These are phyloP conservation scores for Tyto alba DNA, from an alignment of 2,113 vertebrate genomes.

Conservation along the genomic window DNA sequence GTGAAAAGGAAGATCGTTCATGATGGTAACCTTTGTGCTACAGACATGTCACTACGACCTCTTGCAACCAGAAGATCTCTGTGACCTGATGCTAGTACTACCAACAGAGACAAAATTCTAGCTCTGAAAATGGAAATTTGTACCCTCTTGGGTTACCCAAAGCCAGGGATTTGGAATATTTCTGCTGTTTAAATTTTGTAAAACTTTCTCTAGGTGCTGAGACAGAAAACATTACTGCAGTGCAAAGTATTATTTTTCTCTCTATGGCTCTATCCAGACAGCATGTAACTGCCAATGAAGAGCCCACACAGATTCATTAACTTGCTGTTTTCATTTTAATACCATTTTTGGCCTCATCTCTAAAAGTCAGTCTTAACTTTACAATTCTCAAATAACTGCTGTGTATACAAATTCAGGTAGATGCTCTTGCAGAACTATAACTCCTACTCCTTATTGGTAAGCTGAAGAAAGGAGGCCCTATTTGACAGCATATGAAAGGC, in stretches of 20 bases:
- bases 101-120: background rate
- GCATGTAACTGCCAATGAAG: background rate
- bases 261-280: background rate
- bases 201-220: background rate
- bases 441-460: background rate
- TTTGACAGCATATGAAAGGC: background rate
- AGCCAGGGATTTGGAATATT: background rate
- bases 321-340: slow-evolving; percentile 1
- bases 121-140: background rate
- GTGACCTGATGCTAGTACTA: background rate
- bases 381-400: background rate
- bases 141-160: background rate
- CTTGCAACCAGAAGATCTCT: background rate
- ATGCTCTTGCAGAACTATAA: background rate
- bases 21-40: background rate
- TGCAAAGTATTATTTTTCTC: background rate
- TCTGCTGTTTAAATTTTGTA: background rate
- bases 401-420: background rate
- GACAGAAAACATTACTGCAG: background rate
- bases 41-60: accelerated
- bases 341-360: background rate
- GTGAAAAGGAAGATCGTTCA: background rate
- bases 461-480: background rate
- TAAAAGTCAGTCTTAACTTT: background rate
- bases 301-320: background rate